A percentile compares a stretch with the other conserved stretches of the same genome.
These are phyloP conservation scores for Gallirallus australis DNA, from an alignment of 2,797 vertebrate species.

Conservation along the genomic window DNA sequence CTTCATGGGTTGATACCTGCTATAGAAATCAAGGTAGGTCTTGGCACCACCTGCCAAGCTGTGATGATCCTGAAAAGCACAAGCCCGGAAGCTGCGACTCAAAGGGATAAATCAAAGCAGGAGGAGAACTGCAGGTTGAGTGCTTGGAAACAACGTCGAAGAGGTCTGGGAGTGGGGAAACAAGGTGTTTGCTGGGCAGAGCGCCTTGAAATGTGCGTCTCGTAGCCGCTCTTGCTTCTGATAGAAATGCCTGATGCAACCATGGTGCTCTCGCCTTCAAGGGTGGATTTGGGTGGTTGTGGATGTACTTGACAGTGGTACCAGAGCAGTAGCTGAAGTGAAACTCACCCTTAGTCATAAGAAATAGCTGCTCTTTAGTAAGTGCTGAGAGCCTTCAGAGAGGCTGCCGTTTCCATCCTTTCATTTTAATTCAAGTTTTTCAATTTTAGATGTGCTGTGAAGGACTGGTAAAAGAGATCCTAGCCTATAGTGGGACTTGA, in stretches of 20 bases:
- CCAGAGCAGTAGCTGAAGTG: neutral
- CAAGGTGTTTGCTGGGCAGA: neutral
- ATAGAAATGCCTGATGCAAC: neutral
- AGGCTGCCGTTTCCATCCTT: neutral
- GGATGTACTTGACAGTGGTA: neutral
- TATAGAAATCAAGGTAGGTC: neutral
- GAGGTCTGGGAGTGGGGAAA: neutral
- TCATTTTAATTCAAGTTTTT: neutral
- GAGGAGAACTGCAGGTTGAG: neutral
- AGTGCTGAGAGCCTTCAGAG: neutral
- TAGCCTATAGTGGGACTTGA: conserved; percentile 46
- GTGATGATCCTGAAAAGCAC: neutral
- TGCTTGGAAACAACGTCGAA: neutral
- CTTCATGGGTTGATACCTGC: neutral
- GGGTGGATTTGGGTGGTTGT: neutral
- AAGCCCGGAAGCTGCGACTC: neutral
- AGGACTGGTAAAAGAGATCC: neutral
- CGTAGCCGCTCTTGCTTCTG: fast-evolving
- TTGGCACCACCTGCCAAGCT: neutral
- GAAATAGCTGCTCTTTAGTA: conserved; percentile 18
- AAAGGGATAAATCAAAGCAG: neutral
- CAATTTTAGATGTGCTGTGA: neutral
- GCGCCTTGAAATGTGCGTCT: neutral
- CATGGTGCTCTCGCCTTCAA: neutral
- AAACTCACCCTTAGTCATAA: neutral